Evolutionary conservation across 2,797 vertebrate genomes (phyloP).

Genomic region (Hydrolagus colliei): DNA sequence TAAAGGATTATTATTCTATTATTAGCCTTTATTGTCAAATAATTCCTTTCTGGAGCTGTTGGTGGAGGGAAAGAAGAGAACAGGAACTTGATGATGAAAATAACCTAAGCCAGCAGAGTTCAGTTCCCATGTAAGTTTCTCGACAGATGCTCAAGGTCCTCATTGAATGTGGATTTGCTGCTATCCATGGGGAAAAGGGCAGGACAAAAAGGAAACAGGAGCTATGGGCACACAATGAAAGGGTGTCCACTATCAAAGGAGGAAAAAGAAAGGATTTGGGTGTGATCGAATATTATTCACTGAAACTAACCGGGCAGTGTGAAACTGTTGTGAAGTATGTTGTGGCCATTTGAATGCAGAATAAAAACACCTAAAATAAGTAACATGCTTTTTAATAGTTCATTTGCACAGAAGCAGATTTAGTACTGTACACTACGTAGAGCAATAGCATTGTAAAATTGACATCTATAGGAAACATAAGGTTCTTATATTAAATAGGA

Average conservation of each 20-base stretch:
- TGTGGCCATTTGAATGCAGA: background rate
- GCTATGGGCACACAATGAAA: background rate
- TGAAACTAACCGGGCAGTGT: background rate
- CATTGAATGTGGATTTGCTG: background rate
- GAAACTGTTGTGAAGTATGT: background rate
- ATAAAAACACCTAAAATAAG: background rate
- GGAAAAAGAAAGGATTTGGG: background rate
- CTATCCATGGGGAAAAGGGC: background rate
- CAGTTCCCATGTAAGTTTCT: no score
- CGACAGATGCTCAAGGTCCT: no score
- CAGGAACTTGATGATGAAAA: no score
- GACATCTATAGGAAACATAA: background rate
- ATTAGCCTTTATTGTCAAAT: no score
- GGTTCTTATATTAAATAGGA: constrained; percentile 11
- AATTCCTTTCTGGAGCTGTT: no score
- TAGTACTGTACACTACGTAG: constrained; percentile 2
- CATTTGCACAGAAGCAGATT: constrained; percentile 22
- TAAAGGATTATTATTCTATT: no score
- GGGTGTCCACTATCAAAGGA: background rate
- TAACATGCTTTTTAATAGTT: constrained; percentile 7
- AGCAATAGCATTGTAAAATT: constrained; percentile 8
- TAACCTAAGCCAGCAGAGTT: no score
- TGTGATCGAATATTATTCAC: background rate
- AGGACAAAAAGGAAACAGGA: background rate
- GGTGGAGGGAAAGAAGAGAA: no score